Percentiles rank a stretch among this genome's conserved stretches.
Evolutionary conservation across 2,797 vertebrate genomes (phyloP).

Genomic region (Eremophila alpestris): DNA sequence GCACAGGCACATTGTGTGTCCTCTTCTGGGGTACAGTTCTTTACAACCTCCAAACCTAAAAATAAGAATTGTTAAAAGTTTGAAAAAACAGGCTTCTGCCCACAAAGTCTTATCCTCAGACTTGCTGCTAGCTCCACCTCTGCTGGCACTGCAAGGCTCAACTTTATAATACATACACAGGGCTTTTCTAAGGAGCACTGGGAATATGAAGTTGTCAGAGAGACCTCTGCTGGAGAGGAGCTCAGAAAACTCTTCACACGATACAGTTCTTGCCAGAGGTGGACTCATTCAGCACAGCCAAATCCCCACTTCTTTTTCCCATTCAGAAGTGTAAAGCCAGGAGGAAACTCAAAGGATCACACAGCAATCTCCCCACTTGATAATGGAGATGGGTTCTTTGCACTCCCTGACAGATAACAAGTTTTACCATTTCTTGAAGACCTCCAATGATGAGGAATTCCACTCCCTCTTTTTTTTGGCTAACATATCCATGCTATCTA

Average conservation of each 20-base stretch:
- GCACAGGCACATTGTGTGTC: conserved; percentile 38
- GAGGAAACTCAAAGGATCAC: neutral
- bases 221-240: conserved; percentile 24
- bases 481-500: neutral
- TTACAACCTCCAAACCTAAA: conserved; percentile 43
- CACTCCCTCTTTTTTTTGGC: neutral
- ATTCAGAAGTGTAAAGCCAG: neutral
- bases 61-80: conserved; percentile 8
- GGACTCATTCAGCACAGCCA: neutral
- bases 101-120: neutral
- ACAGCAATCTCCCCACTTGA: neutral
- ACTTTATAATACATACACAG: fast-evolving
- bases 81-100: neutral
- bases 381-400: neutral
- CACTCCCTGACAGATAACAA: neutral
- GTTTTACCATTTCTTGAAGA: neutral
- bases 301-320: neutral
- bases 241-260: neutral
- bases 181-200: neutral
- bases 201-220: neutral
- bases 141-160: neutral
- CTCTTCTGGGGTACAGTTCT: conserved; percentile 7
- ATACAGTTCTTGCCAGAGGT: neutral
- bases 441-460: neutral
- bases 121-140: neutral